Evolutionary conservation across 2,113 vertebrate genomes (phyloP).

Genomic region (Tragelaphus scriptus): DNA sequence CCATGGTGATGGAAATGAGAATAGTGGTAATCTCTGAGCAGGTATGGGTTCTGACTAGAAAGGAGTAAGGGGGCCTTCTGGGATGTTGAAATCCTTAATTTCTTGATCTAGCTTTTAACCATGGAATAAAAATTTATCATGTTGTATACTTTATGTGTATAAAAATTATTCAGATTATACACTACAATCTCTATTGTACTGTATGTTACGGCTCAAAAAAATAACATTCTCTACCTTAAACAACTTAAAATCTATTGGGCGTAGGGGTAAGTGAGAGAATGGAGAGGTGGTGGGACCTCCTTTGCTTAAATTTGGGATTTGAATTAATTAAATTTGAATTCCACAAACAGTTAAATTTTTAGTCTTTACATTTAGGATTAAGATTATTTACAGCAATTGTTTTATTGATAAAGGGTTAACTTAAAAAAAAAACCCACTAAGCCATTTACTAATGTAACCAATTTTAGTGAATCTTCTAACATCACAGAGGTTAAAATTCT

Average conservation of each 20-base stretch:
- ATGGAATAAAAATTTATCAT: not conserved
- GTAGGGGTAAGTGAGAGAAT: not conserved
- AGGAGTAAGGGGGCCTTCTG: not conserved
- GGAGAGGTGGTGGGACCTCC: not conserved
- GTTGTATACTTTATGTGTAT: not conserved
- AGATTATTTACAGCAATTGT: slow-evolving; percentile 13
- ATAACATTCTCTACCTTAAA: not conserved
- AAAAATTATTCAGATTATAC: slow-evolving; percentile 4
- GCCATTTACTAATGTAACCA: not conserved
- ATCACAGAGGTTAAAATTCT: slow-evolving; percentile 11
- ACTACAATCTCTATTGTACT: slow-evolving; percentile 18
- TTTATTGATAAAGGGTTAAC: slow-evolving; percentile 3
- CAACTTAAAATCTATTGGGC: not conserved
- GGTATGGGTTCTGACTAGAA: not conserved
- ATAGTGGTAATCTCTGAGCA: not conserved
- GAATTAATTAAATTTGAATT: not conserved
- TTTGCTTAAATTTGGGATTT: not conserved
- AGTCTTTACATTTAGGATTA: slow-evolving; percentile 19
- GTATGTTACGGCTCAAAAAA: slow-evolving; percentile 9
- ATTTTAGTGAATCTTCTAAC: slow-evolving; percentile 23
- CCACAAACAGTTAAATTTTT: not conserved
- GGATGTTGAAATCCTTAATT: not conserved
- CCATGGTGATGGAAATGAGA: not conserved
- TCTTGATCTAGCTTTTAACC: slow-evolving; percentile 34
- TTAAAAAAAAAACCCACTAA: not conserved